Conservation (phyloP, 2,888 invertebrate species). For the Allophyes oxyacanthae region DNA sequence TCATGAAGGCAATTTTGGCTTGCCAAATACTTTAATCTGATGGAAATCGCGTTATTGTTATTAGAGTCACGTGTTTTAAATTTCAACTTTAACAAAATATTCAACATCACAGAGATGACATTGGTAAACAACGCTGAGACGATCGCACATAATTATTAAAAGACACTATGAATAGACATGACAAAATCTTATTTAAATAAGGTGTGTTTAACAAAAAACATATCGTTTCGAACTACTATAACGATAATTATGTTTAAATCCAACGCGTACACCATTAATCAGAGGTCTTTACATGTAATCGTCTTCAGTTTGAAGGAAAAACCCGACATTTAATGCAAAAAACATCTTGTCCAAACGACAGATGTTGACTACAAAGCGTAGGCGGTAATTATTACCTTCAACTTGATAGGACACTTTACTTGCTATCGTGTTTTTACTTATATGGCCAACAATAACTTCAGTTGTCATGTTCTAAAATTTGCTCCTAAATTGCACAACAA, state of each 20-base stretch:
- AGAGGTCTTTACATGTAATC: constrained; percentile 33
- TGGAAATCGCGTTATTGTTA: constrained; percentile 22
- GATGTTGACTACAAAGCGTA: constrained; percentile 51
- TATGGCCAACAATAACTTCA: constrained; percentile 42
- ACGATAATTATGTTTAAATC: constrained; percentile 43
- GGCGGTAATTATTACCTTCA: constrained; percentile 69
- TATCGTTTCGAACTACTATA: constrained; percentile 17
- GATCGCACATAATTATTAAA: constrained; percentile 19
- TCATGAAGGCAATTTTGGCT: constrained; percentile 4
- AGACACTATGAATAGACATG: constrained; percentile 47
- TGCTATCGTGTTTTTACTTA: constrained; percentile 42
- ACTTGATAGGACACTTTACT: constrained; percentile 50
- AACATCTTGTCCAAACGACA: constrained; percentile 39
- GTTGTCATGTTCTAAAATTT: constrained; percentile 27
- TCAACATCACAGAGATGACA: constrained; percentile 32
- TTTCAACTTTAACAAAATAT: constrained; percentile 24
- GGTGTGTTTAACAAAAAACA: constrained; percentile 44
- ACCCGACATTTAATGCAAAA: constrained; percentile 41
- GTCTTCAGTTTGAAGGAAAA: constrained; percentile 51
- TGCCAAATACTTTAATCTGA: constrained; percentile 16
- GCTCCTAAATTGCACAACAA: constrained; percentile 41
- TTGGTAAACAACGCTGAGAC: constrained; percentile 26
- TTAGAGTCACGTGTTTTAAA: constrained; percentile 11
- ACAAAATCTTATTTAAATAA: constrained; percentile 46
- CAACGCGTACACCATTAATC: constrained; percentile 42